Evolutionary conservation across 2,888 invertebrate genomes (phyloP), one percentile per base, ranked within the genome.

Genomic region (Drosophila nr. medialis): DNA sequence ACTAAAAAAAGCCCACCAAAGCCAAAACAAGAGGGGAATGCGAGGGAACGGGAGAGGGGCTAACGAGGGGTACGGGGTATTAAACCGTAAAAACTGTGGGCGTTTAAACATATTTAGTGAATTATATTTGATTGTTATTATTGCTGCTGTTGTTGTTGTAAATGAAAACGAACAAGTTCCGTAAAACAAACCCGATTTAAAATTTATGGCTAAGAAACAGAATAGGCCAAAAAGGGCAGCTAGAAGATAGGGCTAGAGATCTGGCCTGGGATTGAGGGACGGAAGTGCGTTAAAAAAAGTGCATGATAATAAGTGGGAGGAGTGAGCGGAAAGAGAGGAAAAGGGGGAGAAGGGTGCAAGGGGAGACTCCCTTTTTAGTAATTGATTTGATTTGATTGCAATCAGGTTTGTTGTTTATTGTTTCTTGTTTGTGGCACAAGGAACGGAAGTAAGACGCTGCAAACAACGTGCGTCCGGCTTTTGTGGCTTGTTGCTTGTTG

Each of bases 101-200:
- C 85, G 85, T 89, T 78, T 75, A 80, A 84, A 80, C 81, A 87
- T 85, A 89, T 88, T 89, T 89, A 84, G 77, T 86, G 75, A 75
- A 86, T 88, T 83, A 84, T 86, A 81, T 86, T 86, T 75, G 84
- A 88, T 84, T 86, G 81, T 70, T 76, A 67, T 77, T 74, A 54
- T 63, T 58, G 51, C 34, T 60, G 64, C 45, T 56, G 53, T 48
- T 67, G 61, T 29, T 24, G 61, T 61, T 53, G 61, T 49, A 61
- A 70, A 36, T 63, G 62, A 32, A 63, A 29, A 30, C 21, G 30
- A 40, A 34, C 54, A 54, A 71, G 58, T 70, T 69, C 55, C 61
- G 70, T 65, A 45, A 51, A 60, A 48, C 63, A 54, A 51, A 29
- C 40, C 29, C 65, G 56, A 79, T 74, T 63, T 21, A 60, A 36